Conservation (phyloP, 2,113 vertebrate genomes). For the Ammodytes dubius region DNA sequence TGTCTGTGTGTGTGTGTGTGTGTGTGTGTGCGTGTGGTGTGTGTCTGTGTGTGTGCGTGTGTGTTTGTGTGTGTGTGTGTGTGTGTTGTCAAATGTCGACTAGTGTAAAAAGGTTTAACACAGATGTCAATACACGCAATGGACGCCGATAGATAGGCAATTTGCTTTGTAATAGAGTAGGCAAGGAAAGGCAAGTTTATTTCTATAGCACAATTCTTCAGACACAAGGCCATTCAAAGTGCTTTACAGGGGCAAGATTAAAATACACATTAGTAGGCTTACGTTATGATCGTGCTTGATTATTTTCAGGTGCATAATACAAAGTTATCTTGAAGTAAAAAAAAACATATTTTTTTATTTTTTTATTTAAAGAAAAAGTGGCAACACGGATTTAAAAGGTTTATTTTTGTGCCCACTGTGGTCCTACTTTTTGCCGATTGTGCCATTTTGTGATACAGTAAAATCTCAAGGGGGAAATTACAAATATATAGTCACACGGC, state of each 20-base stretch:
- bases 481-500: neutral
- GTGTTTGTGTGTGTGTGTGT: no score
- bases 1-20: neutral
- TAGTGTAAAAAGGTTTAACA: conserved; percentile 55
- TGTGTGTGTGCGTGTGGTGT: no score
- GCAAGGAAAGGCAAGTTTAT: no score
- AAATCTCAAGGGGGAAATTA: conserved; percentile 7
- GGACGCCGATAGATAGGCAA: conserved; percentile 33
- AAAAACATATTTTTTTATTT: no score
- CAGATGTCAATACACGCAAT: conserved; percentile 57
- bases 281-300: conserved; percentile 33
- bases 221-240: no score
- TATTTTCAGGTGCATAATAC: conserved; percentile 51
- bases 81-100: conserved; percentile 56
- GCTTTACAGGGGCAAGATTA: no score
- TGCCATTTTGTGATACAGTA: neutral
- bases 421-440: conserved; percentile 1
- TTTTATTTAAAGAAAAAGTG: neutral
- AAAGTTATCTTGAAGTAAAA: conserved; percentile 10
- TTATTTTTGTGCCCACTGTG: conserved; percentile 5
- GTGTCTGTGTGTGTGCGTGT: no score
- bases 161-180: conserved; percentile 30
- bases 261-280: no score
- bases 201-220: no score
- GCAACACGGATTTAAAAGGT: neutral